Percentiles rank a stretch among this genome's conserved stretches.
Evolutionary conservation across 2,113 vertebrate species (phyloP).

Genomic region (Sorex fumeus): DNA sequence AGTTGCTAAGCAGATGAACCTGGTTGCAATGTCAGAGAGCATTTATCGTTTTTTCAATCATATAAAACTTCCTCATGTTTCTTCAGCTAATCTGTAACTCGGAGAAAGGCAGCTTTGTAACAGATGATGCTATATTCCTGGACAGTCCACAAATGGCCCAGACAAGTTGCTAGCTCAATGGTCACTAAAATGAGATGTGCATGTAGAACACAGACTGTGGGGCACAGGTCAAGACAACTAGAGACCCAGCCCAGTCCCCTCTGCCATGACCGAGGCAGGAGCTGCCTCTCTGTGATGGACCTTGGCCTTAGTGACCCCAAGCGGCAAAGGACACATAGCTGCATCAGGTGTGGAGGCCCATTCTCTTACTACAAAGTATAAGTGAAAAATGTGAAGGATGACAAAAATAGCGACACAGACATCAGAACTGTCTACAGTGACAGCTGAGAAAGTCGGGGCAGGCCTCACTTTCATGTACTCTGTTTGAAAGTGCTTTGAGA

Average conservation of each 20-base stretch:
- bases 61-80: background rate
- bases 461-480: background rate
- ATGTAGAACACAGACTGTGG: too few relatives aligned
- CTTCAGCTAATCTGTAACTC: background rate
- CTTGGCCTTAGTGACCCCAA: too few relatives aligned
- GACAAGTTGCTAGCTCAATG: background rate
- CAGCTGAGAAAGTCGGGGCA: background rate
- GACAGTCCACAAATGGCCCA: background rate
- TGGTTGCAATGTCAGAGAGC: background rate
- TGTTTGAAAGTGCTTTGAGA: background rate
- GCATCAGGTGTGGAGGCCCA: too few relatives aligned
- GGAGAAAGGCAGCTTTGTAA: background rate
- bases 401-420: background rate
- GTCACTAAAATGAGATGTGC: background rate
- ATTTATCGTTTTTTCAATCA: background rate
- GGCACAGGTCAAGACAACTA: too few relatives aligned
- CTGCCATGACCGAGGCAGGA: too few relatives aligned
- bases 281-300: too few relatives aligned
- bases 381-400: background rate
- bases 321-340: too few relatives aligned
- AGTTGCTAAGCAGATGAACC: background rate
- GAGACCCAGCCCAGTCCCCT: too few relatives aligned
- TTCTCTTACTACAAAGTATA: slow-evolving; percentile 29
- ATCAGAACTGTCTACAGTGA: background rate
- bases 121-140: background rate